Percentiles rank a stretch among this genome's conserved stretches.
Evolutionary conservation across 2,888 invertebrate species (phyloP).

Genomic region (Erebia aethiops): DNA sequence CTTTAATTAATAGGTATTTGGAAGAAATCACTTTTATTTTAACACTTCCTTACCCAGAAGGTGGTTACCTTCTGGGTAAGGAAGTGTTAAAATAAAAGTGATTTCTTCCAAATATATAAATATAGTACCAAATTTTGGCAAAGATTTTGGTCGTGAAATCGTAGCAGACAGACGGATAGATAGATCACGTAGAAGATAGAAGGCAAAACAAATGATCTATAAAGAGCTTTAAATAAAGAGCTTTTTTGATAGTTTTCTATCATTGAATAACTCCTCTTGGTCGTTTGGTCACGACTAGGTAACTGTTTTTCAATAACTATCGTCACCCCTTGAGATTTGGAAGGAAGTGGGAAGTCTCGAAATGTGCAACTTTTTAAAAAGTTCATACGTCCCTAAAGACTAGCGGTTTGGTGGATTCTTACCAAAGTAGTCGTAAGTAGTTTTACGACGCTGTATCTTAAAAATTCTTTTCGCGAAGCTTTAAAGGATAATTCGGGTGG

Average conservation of each 20-base stretch:
- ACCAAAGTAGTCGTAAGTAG: conserved; percentile 52
- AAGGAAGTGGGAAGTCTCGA: conserved; percentile 68
- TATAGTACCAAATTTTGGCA: too few species aligned
- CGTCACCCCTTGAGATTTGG: conserved; percentile 52
- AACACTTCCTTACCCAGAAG: too few species aligned
- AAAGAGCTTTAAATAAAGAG: too few species aligned
- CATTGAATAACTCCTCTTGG: background rate
- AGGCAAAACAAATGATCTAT: too few species aligned
- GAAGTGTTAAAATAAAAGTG: too few species aligned
- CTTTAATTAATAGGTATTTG: too few species aligned
- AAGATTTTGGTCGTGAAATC: too few species aligned
- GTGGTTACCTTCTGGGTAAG: too few species aligned
- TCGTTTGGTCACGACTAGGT: conserved; percentile 23
- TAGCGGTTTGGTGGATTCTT: conserved; percentile 38
- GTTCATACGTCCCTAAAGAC: conserved; percentile 52
- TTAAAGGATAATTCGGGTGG: background rate
- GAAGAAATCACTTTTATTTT: too few species aligned
- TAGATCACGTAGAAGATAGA: too few species aligned
- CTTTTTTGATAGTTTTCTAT: background rate
- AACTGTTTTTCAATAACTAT: conserved; percentile 61
- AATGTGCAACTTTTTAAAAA: conserved; percentile 68
- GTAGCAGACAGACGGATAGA: too few species aligned
- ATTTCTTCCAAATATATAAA: too few species aligned
- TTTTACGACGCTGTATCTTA: conserved; percentile 48
- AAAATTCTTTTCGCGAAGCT: conserved; percentile 17